phyloP scores from a whole-genome alignment of 2,888 invertebrate genomes.

The Belgica antarctica region DNA sequence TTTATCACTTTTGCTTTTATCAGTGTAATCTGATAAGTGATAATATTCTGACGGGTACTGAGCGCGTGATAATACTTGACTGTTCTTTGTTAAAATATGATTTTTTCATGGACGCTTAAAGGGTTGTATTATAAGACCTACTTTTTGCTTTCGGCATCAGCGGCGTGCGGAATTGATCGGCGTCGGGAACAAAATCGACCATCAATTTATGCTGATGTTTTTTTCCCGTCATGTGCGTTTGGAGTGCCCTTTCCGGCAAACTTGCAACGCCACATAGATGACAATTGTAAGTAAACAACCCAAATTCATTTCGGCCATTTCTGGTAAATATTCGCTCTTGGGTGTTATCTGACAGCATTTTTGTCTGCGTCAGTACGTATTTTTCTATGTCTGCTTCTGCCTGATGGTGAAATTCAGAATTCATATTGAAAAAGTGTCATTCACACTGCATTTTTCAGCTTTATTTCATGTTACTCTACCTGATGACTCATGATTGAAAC shows the following conservation, averaged over 20 bases:
- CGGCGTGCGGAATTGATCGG: conserved; percentile 46
- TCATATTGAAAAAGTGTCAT: too few relatives aligned
- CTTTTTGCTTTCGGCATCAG: conserved; percentile 45
- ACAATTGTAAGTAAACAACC: conserved; percentile 58
- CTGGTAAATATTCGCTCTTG: conserved; percentile 57
- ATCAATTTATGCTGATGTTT: conserved; percentile 48
- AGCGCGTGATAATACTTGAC: too few relatives aligned
- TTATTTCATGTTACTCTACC: too few relatives aligned
- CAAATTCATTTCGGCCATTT: conserved; percentile 55
- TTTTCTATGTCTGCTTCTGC: conserved; percentile 46
- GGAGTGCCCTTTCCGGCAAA: conserved; percentile 47
- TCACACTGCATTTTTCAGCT: too few relatives aligned
- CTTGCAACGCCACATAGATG: conserved; percentile 57
- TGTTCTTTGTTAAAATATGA: too few relatives aligned
- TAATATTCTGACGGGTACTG: too few relatives aligned
- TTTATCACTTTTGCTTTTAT: too few relatives aligned
- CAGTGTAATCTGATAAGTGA: too few relatives aligned
- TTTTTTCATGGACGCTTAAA: background rate
- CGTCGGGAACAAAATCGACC: conserved; percentile 45
- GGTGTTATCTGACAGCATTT: conserved; percentile 55
- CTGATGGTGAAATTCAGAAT: too few relatives aligned
- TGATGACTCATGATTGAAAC: too few relatives aligned
- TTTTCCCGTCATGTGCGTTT: conserved; percentile 47
- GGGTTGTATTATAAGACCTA: conserved; percentile 30
- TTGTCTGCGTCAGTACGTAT: conserved; percentile 46